Conservation (phyloP, 2,113 vertebrate genomes). For the Australoheros scitulus region DNA sequence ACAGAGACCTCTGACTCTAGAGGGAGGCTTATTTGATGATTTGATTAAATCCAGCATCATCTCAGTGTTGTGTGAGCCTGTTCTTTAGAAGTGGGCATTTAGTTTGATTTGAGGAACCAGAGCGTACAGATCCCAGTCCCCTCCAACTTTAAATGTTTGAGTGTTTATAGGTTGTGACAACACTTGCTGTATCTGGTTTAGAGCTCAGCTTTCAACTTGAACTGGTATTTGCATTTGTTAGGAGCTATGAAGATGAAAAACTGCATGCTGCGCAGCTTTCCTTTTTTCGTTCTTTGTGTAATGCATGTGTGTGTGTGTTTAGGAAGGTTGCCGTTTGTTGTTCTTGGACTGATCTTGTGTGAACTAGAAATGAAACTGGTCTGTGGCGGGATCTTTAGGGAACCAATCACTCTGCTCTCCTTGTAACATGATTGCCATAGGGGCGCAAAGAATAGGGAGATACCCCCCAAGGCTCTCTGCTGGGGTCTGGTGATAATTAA, state of each 20-base stretch:
- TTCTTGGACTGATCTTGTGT: conserved; percentile 56
- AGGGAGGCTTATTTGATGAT: conserved; percentile 30
- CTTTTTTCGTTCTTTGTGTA: neutral
- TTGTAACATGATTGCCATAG: conserved; percentile 51
- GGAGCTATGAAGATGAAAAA: conserved; percentile 11
- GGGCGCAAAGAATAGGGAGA: conserved; percentile 25
- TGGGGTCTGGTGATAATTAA: conserved; percentile 65
- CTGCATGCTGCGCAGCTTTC: conserved; percentile 20
- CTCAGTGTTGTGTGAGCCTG: conserved; percentile 1
- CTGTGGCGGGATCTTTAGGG: conserved; percentile 40
- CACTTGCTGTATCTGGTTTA: conserved; percentile 55
- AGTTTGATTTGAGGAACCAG: conserved; percentile 27
- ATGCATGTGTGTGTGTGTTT: neutral
- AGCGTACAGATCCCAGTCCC: conserved; percentile 2
- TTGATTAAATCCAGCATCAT: conserved; percentile 23
- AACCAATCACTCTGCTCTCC: neutral
- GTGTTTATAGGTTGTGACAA: conserved; percentile 55
- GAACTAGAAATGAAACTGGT: conserved; percentile 67
- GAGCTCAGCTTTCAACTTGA: conserved; percentile 39
- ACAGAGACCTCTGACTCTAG: conserved; percentile 22
- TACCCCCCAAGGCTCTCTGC: conserved; percentile 38
- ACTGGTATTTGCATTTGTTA: conserved; percentile 61
- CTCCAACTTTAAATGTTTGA: conserved; percentile 9
- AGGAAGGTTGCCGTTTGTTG: conserved; percentile 49
- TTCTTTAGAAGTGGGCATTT: neutral